These are phyloP conservation scores for Molossus alvarezi DNA, from an alignment of 2,797 vertebrate genomes.

Conservation along the genomic window DNA sequence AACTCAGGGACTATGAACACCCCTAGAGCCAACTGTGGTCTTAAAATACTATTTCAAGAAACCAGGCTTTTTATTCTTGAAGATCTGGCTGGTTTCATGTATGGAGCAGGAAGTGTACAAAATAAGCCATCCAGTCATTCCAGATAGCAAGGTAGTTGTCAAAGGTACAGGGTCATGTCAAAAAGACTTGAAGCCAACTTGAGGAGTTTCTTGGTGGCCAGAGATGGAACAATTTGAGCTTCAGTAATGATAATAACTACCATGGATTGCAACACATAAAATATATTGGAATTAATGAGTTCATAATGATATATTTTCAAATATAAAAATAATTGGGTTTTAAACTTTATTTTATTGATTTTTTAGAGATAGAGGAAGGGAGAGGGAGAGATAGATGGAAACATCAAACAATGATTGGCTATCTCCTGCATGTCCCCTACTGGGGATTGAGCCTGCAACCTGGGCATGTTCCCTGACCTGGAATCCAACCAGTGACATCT, in stretches of 20 bases:
- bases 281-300: neutral
- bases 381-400: no score
- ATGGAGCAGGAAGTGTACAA: neutral
- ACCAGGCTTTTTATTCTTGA: neutral
- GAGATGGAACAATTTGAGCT: neutral
- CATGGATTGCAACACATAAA: neutral
- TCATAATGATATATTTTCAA: neutral
- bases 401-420: neutral
- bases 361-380: no score
- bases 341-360: no score
- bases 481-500: no score
- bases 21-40: neutral
- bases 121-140: neutral
- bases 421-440: neutral
- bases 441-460: neutral
- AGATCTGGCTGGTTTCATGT: neutral
- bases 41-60: conserved; percentile 35
- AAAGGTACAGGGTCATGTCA: neutral
- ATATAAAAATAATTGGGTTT: no score
- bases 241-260: neutral
- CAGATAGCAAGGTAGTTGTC: neutral
- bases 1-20: neutral
- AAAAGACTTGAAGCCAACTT: neutral
- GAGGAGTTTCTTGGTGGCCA: neutral
- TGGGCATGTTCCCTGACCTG: no score